Percentiles rank a stretch among this genome's conserved stretches.
Conservation (phyloP, 1,140 invertebrate genomes). For the Coelopa frigida region DNA sequence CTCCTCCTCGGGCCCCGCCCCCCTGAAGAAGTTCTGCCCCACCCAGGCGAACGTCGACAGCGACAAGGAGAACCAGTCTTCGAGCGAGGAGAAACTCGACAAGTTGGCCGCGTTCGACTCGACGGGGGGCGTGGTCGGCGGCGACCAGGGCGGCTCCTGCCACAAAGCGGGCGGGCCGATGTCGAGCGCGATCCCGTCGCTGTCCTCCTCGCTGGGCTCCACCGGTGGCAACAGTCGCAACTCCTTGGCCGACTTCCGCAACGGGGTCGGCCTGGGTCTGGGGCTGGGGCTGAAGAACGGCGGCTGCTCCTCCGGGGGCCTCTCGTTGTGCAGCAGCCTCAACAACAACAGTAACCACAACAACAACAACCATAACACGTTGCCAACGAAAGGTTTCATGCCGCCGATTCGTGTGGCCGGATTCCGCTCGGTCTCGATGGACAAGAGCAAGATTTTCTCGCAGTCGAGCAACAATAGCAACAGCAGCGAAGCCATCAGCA, state of each 20-base stretch:
- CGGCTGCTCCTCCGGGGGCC: neutral
- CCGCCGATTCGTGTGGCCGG: neutral
- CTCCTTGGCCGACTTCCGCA: slow-evolving; percentile 37
- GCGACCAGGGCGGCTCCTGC: neutral
- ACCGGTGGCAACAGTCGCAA: slow-evolving; percentile 25
- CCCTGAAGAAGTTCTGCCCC: neutral
- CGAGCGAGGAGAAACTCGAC: slow-evolving; percentile 37
- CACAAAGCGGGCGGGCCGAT: neutral
- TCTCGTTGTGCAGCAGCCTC: too few species aligned
- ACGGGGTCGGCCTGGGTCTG: slow-evolving; percentile 9
- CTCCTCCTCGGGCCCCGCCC: neutral
- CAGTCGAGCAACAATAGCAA: too few species aligned
- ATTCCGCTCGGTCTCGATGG: too few species aligned
- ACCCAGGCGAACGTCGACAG: slow-evolving; percentile 49
- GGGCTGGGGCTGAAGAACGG: slow-evolving; percentile 1
- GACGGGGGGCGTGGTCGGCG: slow-evolving; percentile 17
- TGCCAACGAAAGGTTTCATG: neutral
- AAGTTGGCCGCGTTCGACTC: slow-evolving; percentile 27
- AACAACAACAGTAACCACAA: slow-evolving; percentile 8
- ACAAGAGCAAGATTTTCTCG: too few species aligned
- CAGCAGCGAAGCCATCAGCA: neutral
- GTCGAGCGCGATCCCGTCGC: too few species aligned
- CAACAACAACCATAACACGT: slow-evolving; percentile 1
- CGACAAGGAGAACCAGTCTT: slow-evolving; percentile 58
- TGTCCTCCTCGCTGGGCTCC: neutral